A percentile compares a stretch with the other conserved stretches of the same genome.
phyloP scores from a whole-genome alignment of 1,140 invertebrate genomes.

The Zophobas morio region DNA sequence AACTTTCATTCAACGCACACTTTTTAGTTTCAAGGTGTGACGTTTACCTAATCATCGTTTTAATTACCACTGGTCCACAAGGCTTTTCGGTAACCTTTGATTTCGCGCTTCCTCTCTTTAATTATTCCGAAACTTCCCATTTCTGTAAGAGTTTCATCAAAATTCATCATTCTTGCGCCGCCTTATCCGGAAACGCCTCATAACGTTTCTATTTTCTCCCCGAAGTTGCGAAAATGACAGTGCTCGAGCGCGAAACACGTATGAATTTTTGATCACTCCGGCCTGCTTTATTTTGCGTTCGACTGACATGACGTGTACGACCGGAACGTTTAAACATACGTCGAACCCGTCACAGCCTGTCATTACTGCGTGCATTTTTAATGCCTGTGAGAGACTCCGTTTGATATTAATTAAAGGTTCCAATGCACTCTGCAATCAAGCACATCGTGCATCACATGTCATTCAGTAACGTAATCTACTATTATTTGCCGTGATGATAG shows the following conservation, averaged over 20 bases:
- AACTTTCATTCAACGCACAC: too few species aligned
- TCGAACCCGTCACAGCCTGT: conserved; percentile 11
- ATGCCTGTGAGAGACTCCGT: conserved; percentile 35
- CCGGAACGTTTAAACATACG: background rate
- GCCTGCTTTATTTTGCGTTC: background rate
- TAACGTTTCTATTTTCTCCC: too few species aligned
- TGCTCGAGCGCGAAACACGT: too few species aligned
- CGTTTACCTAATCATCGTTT: too few species aligned
- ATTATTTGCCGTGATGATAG: conserved; percentile 25
- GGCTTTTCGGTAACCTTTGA: too few species aligned
- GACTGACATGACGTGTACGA: conserved; percentile 6
- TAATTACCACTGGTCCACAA: too few species aligned
- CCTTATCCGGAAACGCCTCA: too few species aligned
- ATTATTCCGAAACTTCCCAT: too few species aligned
- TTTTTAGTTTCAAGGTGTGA: too few species aligned
- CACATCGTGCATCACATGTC: conserved; percentile 21
- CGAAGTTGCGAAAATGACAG: background rate
- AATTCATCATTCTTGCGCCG: too few species aligned
- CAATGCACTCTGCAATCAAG: conserved; percentile 36
- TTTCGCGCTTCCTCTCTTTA: too few species aligned
- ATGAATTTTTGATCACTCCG: background rate
- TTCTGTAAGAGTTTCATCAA: too few species aligned
- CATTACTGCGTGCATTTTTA: conserved; percentile 29
- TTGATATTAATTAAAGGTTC: conserved; percentile 34
- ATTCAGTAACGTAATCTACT: conserved; percentile 21